These are phyloP conservation scores for Sterna hirundo DNA, from an alignment of 2,113 vertebrate species.

Conservation along the genomic window DNA sequence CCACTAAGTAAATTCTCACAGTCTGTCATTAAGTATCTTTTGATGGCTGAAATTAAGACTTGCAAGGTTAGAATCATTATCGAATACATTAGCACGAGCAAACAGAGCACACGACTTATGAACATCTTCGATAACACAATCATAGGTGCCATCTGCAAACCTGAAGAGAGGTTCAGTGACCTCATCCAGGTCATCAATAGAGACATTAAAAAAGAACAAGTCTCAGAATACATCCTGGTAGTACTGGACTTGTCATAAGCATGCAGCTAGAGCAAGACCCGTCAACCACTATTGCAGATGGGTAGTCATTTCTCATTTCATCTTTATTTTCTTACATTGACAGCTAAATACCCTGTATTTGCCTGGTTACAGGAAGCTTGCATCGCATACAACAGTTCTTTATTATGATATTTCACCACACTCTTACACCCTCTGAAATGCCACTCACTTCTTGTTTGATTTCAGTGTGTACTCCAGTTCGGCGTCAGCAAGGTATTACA, in stretches of 20 bases:
- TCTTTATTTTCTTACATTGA: background rate
- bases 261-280: background rate
- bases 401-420: background rate
- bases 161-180: background rate
- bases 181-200: fast-evolving
- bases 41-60: background rate
- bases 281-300: background rate
- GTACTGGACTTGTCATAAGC: background rate
- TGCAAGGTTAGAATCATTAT: background rate
- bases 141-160: background rate
- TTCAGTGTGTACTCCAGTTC: background rate
- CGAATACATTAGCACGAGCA: background rate
- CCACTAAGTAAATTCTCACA: background rate
- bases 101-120: background rate
- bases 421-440: background rate
- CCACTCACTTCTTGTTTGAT: background rate
- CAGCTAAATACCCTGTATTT: fast-evolving
- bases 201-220: background rate
- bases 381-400: background rate
- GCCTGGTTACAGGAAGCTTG: background rate
- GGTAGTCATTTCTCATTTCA: background rate
- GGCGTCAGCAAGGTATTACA: background rate
- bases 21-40: background rate
- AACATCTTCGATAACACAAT: background rate
- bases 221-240: background rate